Percentiles rank a stretch among this genome's conserved stretches.
Conservation (phyloP, 2,113 vertebrate genomes). For the Pelecanus crispus region DNA sequence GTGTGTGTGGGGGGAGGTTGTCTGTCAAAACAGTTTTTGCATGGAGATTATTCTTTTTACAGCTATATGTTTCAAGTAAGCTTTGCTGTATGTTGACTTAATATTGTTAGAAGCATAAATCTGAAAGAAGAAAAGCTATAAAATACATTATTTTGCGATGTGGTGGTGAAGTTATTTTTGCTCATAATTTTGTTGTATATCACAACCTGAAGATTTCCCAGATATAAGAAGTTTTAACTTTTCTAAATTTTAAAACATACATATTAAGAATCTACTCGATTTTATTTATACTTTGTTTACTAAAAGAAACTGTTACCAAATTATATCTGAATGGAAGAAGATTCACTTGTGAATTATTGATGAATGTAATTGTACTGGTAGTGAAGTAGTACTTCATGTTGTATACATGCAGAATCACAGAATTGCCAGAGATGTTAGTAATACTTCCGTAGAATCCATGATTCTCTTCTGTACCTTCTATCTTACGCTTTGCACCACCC, state of each 20-base stretch:
- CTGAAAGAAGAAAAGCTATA: neutral
- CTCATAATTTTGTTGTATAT: neutral
- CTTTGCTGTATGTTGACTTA: neutral
- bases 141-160: neutral
- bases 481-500: neutral
- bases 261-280: neutral
- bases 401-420: neutral
- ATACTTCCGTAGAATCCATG: neutral
- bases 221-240: neutral
- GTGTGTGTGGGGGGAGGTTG: neutral
- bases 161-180: neutral
- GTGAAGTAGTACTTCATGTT: neutral
- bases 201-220: neutral
- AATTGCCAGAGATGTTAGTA: neutral
- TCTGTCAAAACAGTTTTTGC: neutral
- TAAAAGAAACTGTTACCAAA: neutral
- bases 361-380: neutral
- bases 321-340: neutral
- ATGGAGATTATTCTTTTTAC: neutral
- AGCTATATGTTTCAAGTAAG: neutral
- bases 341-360: neutral
- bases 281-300: neutral
- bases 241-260: neutral
- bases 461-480: neutral
- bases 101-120: neutral